Conservation (phyloP, 2,888 invertebrate species). For the Hypolimnas misippus region DNA sequence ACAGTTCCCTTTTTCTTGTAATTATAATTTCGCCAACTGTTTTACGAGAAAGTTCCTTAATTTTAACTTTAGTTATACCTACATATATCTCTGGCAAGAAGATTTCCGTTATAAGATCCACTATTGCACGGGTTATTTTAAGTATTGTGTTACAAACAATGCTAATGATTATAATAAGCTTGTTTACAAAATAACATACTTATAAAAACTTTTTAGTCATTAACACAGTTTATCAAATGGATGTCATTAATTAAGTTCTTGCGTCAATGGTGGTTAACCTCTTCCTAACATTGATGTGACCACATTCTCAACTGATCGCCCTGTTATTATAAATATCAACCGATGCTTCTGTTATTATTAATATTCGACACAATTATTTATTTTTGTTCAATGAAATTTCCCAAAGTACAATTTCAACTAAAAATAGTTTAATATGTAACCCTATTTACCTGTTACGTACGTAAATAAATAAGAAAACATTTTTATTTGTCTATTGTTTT, state of each 20-base stretch:
- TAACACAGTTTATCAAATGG: constrained; percentile 2
- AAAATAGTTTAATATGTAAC: not conserved
- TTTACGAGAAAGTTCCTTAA: not conserved
- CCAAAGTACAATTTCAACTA: not conserved
- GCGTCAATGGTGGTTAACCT: constrained; percentile 36
- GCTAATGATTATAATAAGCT: not conserved
- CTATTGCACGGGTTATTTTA: not conserved
- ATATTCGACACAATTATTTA: not conserved
- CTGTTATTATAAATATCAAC: too few species aligned
- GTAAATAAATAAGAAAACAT: too few species aligned
- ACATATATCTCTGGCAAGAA: not conserved
- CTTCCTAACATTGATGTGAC: constrained; percentile 15
- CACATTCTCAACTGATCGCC: constrained; percentile 16
- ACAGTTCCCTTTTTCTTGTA: not conserved
- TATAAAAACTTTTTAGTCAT: constrained; percentile 9
- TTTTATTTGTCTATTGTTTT: too few species aligned
- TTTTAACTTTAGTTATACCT: not conserved
- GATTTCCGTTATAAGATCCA: too few species aligned
- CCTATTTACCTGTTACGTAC: too few species aligned
- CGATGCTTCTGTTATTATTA: not conserved
- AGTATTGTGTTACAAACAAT: constrained; percentile 6
- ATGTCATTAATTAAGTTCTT: constrained; percentile 14
- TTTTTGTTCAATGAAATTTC: not conserved
- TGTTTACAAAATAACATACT: constrained; percentile 9
- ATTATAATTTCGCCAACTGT: not conserved